Evolutionary conservation across 1,140 invertebrate genomes (phyloP), one percentile per base, ranked within the genome.

Genomic region (Zaprionus gabonicus): DNA sequence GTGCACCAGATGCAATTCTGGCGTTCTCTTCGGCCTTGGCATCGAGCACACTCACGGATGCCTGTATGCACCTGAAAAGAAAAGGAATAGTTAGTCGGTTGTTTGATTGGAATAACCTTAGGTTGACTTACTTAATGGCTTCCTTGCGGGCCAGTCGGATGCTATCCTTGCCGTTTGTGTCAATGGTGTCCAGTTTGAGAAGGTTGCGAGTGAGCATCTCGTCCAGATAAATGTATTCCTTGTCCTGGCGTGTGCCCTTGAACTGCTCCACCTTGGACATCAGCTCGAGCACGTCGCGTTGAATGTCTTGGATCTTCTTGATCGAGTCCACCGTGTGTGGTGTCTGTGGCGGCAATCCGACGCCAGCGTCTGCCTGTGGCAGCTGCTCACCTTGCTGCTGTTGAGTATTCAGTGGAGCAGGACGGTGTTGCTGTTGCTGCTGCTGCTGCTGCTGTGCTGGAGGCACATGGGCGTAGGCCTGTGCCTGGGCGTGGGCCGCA

Each of bases 161-260:
- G 82, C 97, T 96, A 28, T 98, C 97, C 83, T 97, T 96, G 1
- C 97, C 97, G 71, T 98, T 97, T 0, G 97, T 97, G 86, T 98
- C 97, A 64, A 99, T 97, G 78, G 96, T 96, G 92, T 99, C 98
- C 68, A 99, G 93, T 92, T 98, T 98, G 4, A 99, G 95, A 68
- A 99, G 94, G 91, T 97, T 97, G 49, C 98, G 95, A 1, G 98
- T 99, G 15, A 99, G 93, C 98, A 99, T 99, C 93, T 99, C 98
- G 92, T 99, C 98, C 49, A 99, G 93, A 92, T 96, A 98, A 31
- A 97, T 94, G 84, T 98, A 99, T 64, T 96, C 94, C 92, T 98
- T 98, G 83, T 98, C 96, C 78, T 95, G 95, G 79, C 95, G 95
- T 62, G 93, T 94, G 3, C 97, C 97, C 34, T 87, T 93, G 88